Conservation (phyloP, 2,888 invertebrate species). For the Sesia bembeciformis region DNA sequence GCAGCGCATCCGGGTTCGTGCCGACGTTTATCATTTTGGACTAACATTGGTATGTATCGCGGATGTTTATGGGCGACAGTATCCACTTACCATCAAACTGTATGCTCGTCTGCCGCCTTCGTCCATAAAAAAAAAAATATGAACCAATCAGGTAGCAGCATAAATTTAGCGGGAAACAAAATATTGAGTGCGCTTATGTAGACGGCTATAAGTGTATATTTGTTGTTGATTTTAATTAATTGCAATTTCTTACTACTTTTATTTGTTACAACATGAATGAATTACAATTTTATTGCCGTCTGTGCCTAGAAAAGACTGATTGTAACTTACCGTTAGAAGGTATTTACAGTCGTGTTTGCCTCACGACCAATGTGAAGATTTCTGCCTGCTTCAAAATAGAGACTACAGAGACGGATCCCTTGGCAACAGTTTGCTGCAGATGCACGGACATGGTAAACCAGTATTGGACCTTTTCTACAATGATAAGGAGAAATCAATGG, state of each 20-base stretch:
- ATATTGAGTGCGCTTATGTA: conserved; percentile 6
- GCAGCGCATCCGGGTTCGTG: no score
- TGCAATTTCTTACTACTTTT: no score
- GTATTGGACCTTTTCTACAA: conserved; percentile 44
- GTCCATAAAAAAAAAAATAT: neutral
- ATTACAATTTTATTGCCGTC: conserved; percentile 42
- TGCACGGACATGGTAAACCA: conserved; percentile 52
- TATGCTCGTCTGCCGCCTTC: no score
- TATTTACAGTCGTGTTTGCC: conserved; percentile 44
- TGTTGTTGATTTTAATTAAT: no score
- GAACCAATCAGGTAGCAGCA: conserved; percentile 13
- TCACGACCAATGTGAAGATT: conserved; percentile 47
- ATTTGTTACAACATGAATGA: conserved; percentile 33
- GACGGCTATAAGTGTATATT: neutral
- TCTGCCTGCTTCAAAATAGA: conserved; percentile 45
- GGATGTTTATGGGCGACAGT: no score
- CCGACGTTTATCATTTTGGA: no score
- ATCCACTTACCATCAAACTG: no score
- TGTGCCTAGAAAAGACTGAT: conserved; percentile 50
- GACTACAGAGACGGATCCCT: conserved; percentile 43
- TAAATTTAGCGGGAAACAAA: conserved; percentile 19
- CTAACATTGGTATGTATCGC: no score
- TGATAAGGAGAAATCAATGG: conserved; percentile 44
- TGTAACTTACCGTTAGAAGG: conserved; percentile 52
- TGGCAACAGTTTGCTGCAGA: conserved; percentile 50